These are phyloP conservation scores for Mesopsocus fuscifrons DNA, from an alignment of 2,888 invertebrate genomes.

Conservation along the genomic window DNA sequence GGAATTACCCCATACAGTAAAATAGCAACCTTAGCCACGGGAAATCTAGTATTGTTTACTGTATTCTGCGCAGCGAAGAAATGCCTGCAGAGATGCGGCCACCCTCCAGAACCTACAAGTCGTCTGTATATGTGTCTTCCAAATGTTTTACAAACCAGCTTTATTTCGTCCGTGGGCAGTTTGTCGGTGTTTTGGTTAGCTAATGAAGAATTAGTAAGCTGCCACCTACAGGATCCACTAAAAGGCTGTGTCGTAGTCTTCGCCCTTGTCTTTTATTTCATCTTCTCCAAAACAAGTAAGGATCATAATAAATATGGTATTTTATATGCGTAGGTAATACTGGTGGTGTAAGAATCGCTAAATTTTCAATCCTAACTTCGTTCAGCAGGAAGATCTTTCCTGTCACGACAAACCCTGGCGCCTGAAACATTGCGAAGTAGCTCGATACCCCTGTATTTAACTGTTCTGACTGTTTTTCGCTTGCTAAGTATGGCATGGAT, in stretches of 20 bases:
- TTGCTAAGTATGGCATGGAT: no score
- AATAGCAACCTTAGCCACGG: background rate
- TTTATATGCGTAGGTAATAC: no score
- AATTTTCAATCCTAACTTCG: no score
- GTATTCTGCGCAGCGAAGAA: background rate
- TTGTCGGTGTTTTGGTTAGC: slow-evolving; percentile 3
- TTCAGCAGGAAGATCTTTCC: no score
- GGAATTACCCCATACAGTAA: slow-evolving; percentile 4
- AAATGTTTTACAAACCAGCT: background rate
- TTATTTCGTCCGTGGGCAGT: slow-evolving; percentile 1
- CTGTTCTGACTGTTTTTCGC: no score
- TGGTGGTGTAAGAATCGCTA: no score
- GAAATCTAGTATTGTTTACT: background rate
- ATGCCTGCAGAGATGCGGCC: background rate
- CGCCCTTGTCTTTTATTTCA: slow-evolving; percentile 3
- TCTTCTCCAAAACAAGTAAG: slow-evolving; percentile 9
- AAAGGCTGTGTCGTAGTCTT: slow-evolving; percentile 8
- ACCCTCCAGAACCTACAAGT: background rate
- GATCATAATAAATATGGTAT: background rate
- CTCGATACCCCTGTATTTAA: no score
- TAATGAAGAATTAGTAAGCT: background rate
- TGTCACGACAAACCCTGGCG: no score
- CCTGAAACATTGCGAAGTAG: no score
- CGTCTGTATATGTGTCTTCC: slow-evolving; percentile 5
- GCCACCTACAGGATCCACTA: slow-evolving; percentile 7